Evolutionary conservation across 2,888 invertebrate genomes (phyloP).

Genomic region (Xylocampa areola): DNA sequence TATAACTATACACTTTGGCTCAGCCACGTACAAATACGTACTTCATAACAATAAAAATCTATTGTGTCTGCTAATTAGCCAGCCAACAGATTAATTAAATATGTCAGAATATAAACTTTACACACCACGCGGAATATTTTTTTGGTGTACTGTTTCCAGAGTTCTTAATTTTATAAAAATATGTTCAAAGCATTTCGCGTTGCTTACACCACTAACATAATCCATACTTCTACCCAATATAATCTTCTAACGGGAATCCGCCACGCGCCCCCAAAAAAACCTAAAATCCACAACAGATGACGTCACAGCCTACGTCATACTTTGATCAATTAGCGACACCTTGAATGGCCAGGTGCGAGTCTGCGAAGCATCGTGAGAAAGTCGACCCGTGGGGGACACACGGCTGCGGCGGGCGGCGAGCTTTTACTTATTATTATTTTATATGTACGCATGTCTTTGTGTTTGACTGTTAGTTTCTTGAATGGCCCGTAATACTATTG

Average conservation of each 20-base stretch:
- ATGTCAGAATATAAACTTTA: too few species aligned
- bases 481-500: conserved; percentile 33
- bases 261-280: conserved; percentile 50
- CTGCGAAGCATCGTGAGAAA: conserved; percentile 53
- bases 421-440: conserved; percentile 46
- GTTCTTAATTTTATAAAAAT: too few species aligned
- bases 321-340: conserved; percentile 52
- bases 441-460: conserved; percentile 26
- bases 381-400: conserved; percentile 53
- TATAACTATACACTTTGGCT: too few species aligned
- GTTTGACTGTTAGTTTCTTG: conserved; percentile 37
- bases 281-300: conserved; percentile 22
- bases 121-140: too few species aligned
- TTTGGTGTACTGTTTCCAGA: too few species aligned
- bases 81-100: too few species aligned
- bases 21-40: too few species aligned
- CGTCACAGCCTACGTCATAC: conserved; percentile 41
- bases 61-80: too few species aligned
- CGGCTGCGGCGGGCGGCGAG: conserved; percentile 57
- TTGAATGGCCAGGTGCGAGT: conserved; percentile 51
- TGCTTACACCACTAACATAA: too few species aligned
- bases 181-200: too few species aligned
- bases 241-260: conserved; percentile 16
- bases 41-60: too few species aligned
- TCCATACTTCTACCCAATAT: background rate